These are phyloP conservation scores for Polydrusus pterygomalis DNA, from an alignment of 2,888 invertebrate species.

Conservation along the genomic window DNA sequence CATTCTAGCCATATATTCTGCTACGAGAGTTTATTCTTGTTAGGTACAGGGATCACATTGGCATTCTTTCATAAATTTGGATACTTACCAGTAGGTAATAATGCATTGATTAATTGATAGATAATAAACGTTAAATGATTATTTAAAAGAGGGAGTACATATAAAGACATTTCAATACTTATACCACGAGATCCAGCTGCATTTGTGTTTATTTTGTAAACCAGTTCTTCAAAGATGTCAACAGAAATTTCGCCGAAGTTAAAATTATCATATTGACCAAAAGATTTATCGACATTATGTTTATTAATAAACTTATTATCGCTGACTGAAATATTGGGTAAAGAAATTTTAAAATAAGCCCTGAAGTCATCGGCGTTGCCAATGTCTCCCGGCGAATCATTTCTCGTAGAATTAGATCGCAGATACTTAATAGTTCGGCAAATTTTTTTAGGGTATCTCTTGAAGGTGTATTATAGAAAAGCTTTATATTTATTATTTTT, in stretches of 20 bases:
- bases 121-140: neutral
- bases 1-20: too few relatives aligned
- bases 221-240: neutral
- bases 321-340: neutral
- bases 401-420: neutral
- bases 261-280: neutral
- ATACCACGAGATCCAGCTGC: neutral
- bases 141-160: neutral
- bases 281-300: neutral
- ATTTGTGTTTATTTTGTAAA: neutral
- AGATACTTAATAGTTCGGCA: too few relatives aligned
- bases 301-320: neutral
- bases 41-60: neutral
- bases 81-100: neutral
- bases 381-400: neutral
- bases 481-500: too few relatives aligned
- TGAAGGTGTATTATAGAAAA: too few relatives aligned
- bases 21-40: neutral
- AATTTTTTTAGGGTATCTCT: too few relatives aligned
- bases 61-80: neutral
- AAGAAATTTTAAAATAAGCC: neutral
- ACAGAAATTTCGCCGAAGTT: neutral
- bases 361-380: neutral
- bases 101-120: too few relatives aligned
- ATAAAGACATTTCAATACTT: neutral